Base-by-base conservation (phyloP, 30 jellyfish, hydroid and myxozoan species). In the Chrysaora quinquecirrha region DNA sequence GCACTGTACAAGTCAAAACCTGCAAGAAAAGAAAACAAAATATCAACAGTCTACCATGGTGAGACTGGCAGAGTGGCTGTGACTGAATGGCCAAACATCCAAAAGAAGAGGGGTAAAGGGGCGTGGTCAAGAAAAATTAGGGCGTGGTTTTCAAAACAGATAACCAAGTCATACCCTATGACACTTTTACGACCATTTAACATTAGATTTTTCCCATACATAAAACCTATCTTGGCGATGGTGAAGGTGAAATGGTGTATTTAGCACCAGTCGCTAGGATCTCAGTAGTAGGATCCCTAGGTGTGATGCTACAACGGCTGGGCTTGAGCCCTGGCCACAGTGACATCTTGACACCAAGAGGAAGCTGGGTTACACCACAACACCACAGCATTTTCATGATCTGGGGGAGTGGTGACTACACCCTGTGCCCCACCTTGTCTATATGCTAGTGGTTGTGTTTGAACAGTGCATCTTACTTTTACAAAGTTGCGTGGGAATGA, bases 1-100 rank as follows among this genome's bases (percentile, higher is more conserved):
- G 97, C 96, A 69, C 97, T 86, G 87, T 33, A 83, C 32, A 84
- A 34, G 32, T 82, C 93, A 48, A 68, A 35, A 1, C 86, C 93
- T 82, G 76, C 7, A 23, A 84, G 16, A 78, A 21, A 62, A 19
- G 16, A 9, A 54, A 48, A 38, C 6, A 6, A 3, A 73, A 23
- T n/a, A 73, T 27, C 33, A 10, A 4, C 9, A 43, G 58, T 4
- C 9, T 4, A 19, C 12, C 7, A 30, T n/a, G n/a, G n/a, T n/a
- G 7, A 9, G 79, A 9, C 21, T 27, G 25, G 69, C 71, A n/a
- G 25, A 24, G 12, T 3, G 24, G 69, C 79, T 30, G 82, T 14
- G 9, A 9, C 14, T 21, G 19, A 18, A 30, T 7, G 27, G 32
- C 11, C 23, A 66, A 3, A 25, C 12, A 1, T 24, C 10, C 31